Conservation (phyloP, 2,797 vertebrate genomes). For the Parauchenoglanis punctatus region DNA sequence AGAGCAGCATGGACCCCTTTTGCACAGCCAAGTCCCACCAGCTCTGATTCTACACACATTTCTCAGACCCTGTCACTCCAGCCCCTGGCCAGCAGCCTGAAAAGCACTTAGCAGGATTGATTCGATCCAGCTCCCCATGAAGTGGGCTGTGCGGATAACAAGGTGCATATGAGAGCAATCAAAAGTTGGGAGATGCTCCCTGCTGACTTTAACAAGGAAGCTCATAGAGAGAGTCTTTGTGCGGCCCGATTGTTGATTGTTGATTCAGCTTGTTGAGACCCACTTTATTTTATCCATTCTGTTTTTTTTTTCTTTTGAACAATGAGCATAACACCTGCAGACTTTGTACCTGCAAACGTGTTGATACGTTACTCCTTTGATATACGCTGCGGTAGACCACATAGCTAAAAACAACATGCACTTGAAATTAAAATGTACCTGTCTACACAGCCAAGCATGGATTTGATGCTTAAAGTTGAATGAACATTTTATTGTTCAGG, state of each 20-base stretch:
- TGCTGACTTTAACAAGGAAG: constrained; percentile 55
- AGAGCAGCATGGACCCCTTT: constrained; percentile 8
- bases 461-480: background rate
- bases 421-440: background rate
- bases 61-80: constrained; percentile 43
- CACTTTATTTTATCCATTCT: constrained; percentile 39
- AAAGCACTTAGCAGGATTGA: constrained; percentile 55
- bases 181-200: constrained; percentile 51
- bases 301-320: background rate
- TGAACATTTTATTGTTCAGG: background rate
- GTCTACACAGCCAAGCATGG: background rate
- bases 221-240: constrained; percentile 45
- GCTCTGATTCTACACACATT: constrained; percentile 45
- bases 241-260: constrained; percentile 35
- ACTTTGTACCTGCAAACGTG: constrained; percentile 5
- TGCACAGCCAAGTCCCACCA: constrained; percentile 40
- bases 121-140: constrained; percentile 47
- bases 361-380: background rate
- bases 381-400: background rate
- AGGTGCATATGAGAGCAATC: constrained; percentile 55
- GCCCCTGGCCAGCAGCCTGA: constrained; percentile 53
- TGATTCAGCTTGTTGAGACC: constrained; percentile 51
- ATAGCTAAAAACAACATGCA: background rate
- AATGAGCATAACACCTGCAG: constrained; percentile 2
- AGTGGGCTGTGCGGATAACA: constrained; percentile 46